Conservation (phyloP, 2,888 invertebrate species). For the Drosophila paranaensis region DNA sequence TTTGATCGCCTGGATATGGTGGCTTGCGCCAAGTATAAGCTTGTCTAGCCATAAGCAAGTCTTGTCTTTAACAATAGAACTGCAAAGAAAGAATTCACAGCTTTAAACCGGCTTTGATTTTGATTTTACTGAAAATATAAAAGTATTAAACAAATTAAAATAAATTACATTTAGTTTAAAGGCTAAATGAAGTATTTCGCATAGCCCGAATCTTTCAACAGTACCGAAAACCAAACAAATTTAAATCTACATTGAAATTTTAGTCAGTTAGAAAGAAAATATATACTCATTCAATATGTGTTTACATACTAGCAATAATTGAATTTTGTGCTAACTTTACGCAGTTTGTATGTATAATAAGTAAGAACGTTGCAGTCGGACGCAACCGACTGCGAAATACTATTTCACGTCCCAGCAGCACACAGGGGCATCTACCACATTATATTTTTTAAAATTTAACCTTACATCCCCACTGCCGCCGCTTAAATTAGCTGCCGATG, state of each 20-base stretch:
- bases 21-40: conserved; percentile 63
- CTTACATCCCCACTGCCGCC: too few relatives aligned
- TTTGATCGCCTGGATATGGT: conserved; percentile 50
- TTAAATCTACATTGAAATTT: background rate
- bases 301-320: too few relatives aligned
- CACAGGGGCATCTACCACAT: too few relatives aligned
- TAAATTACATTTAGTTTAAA: background rate
- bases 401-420: too few relatives aligned
- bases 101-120: conserved; percentile 17
- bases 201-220: background rate
- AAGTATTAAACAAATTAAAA: background rate
- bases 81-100: too few relatives aligned
- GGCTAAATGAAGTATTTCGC: background rate
- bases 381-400: too few relatives aligned
- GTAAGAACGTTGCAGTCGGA: too few relatives aligned
- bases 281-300: too few relatives aligned
- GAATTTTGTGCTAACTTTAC: too few relatives aligned
- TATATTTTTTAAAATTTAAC: too few relatives aligned
- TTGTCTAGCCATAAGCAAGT: conserved; percentile 13
- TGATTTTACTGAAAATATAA: background rate
- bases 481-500: too few relatives aligned
- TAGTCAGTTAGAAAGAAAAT: background rate
- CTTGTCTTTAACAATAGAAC: background rate
- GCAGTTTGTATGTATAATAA: too few relatives aligned
- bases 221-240: background rate